Percentiles rank a stretch among this genome's conserved stretches.
Conservation (phyloP, 2,797 vertebrate species). For the Aeoliscus strigatus region DNA sequence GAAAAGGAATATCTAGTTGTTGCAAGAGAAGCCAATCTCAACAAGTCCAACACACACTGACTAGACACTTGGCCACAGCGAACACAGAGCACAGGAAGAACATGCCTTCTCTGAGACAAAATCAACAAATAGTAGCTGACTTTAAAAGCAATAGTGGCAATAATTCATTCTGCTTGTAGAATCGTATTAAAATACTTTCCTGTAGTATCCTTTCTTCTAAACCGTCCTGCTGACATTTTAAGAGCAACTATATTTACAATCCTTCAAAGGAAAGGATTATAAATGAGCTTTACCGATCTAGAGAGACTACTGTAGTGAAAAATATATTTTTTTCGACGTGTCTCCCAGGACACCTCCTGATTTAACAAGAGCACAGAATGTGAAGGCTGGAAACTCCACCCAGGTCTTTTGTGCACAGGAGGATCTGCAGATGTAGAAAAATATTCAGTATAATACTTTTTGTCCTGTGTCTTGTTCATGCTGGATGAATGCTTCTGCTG, state of each 20-base stretch:
- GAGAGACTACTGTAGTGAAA: constrained; percentile 61
- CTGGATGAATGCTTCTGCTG: constrained; percentile 19
- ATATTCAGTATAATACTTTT: constrained; percentile 54
- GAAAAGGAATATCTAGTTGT: constrained; percentile 69
- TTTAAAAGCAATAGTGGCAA: constrained; percentile 67
- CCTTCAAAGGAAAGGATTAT: constrained; percentile 55
- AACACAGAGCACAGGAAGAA: constrained; percentile 79
- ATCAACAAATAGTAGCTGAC: constrained; percentile 65
- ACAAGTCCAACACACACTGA: constrained; percentile 72
- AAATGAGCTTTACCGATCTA: constrained; percentile 46
- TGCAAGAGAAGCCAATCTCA: constrained; percentile 67
- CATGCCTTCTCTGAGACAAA: constrained; percentile 62
- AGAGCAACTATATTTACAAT: constrained; percentile 29
- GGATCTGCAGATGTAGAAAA: constrained; percentile 68
- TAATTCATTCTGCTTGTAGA: constrained; percentile 40
- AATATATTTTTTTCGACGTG: constrained; percentile 64
- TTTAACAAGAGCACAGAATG: constrained; percentile 39
- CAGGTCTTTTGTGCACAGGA: constrained; percentile 37
- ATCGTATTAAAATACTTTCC: constrained; percentile 72
- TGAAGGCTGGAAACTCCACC: constrained; percentile 39
- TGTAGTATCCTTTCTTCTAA: constrained; percentile 12
- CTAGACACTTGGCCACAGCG: constrained; percentile 71
- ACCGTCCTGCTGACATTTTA: constrained; percentile 37
- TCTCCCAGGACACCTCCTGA: constrained; percentile 41
- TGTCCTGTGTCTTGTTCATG: constrained; percentile 10